Evolutionary conservation across 1,140 invertebrate genomes (phyloP).

Genomic region (Zaprionus lachaisei): DNA sequence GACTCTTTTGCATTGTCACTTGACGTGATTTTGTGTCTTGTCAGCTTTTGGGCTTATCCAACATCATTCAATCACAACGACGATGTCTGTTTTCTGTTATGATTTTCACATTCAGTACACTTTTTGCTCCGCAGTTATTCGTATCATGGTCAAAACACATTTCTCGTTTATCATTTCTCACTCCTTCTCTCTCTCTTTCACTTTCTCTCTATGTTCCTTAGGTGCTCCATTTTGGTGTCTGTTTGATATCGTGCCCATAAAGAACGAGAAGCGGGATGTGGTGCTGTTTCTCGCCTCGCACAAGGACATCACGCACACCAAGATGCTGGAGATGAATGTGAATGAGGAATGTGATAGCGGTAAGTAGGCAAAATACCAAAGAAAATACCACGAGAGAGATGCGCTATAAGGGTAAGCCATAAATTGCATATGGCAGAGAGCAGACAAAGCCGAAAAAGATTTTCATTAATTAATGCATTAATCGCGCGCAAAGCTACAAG

Average conservation of each 20-base stretch:
- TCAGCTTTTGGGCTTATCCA: constrained; percentile 5
- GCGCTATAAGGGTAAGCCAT: constrained; percentile 15
- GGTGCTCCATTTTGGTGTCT: constrained; percentile 97
- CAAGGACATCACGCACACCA: constrained; percentile 97
- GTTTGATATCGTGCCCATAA: constrained; percentile 98
- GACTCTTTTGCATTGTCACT: constrained; percentile 4
- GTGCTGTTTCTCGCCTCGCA: constrained; percentile 98
- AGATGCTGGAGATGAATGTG: constrained; percentile 91
- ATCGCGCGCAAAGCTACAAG: constrained; percentile 50
- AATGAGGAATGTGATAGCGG: constrained; percentile 93
- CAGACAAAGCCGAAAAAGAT: constrained; percentile 18
- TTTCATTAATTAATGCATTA: constrained; percentile 36
- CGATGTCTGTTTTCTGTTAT: constrained; percentile 2
- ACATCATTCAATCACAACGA: neutral
- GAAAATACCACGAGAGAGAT: neutral
- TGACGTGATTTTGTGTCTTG: constrained; percentile 1
- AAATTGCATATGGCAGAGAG: constrained; percentile 26
- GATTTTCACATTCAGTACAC: neutral
- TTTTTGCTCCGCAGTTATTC: neutral
- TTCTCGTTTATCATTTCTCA: neutral
- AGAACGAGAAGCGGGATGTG: constrained; percentile 98
- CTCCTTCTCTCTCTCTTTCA: neutral
- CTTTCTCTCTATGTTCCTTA: constrained; percentile 85
- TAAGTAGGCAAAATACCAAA: constrained; percentile 85
- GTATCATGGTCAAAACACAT: neutral